phyloP scores from a whole-genome alignment of 1,140 invertebrate genomes.

The Drosophila rufa region DNA sequence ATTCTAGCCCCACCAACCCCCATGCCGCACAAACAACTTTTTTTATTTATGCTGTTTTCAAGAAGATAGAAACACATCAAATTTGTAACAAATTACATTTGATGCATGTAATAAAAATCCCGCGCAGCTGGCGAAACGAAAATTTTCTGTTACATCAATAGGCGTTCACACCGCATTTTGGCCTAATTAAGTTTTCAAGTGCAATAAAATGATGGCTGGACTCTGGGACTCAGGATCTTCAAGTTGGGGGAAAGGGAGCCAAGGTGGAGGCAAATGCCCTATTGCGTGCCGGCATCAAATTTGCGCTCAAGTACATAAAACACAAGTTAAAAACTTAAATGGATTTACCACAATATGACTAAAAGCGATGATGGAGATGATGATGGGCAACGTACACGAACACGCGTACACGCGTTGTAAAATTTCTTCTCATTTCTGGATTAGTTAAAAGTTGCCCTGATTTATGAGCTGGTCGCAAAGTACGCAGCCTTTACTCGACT shows the following conservation, averaged over 20 bases:
- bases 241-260: neutral
- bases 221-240: slow-evolving; percentile 13
- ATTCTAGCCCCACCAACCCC: slow-evolving; percentile 2
- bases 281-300: slow-evolving; percentile 79
- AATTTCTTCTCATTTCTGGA: slow-evolving; percentile 6
- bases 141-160: slow-evolving; percentile 55
- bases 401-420: neutral
- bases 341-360: slow-evolving; percentile 56
- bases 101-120: slow-evolving; percentile 81
- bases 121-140: slow-evolving; percentile 62
- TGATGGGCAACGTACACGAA: slow-evolving; percentile 45
- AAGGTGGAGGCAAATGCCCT: slow-evolving; percentile 24
- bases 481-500: neutral
- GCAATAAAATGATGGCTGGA: slow-evolving; percentile 81
- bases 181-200: slow-evolving; percentile 85
- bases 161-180: slow-evolving; percentile 80
- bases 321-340: slow-evolving; percentile 82
- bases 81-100: slow-evolving; percentile 85
- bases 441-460: slow-evolving; percentile 15
- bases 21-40: slow-evolving; percentile 38
- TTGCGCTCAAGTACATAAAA: slow-evolving; percentile 76
- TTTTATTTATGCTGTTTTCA: slow-evolving; percentile 79
- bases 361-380: slow-evolving; percentile 32
- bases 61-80: slow-evolving; percentile 83
- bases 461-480: neutral